Evolutionary conservation across 2,113 vertebrate genomes (phyloP).

Genomic region (Campylorhamphus procurvoides): DNA sequence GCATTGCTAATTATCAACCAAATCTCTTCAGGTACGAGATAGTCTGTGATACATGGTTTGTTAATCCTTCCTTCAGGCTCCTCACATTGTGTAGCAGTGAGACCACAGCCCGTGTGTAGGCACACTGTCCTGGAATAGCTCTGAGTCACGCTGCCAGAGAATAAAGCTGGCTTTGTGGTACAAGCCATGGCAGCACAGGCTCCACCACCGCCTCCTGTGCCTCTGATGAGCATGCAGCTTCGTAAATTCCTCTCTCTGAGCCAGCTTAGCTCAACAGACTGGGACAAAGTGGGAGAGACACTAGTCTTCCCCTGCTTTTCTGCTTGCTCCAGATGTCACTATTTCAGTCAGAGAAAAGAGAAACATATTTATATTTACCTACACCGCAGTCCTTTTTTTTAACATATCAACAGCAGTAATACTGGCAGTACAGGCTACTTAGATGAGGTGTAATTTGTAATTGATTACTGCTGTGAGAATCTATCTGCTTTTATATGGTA

Average conservation of each 20-base stretch:
- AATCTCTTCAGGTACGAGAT: not conserved
- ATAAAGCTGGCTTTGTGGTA: slow-evolving; percentile 57
- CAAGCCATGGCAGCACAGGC: not conserved
- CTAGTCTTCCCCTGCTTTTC: not conserved
- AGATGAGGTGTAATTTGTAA: not conserved
- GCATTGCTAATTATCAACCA: not conserved
- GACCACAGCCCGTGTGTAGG: slow-evolving; percentile 42
- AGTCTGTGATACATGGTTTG: not conserved
- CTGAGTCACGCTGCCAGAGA: slow-evolving; percentile 25
- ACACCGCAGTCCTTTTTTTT: not conserved
- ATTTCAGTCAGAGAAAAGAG: not conserved
- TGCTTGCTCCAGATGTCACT: not conserved
- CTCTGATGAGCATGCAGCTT: not conserved
- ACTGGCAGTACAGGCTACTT: not conserved
- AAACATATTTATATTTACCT: not conserved
- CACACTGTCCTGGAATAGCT: slow-evolving; percentile 65
- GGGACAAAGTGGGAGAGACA: not conserved
- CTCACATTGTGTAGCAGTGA: not conserved
- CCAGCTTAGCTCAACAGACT: not conserved
- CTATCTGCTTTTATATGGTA: not conserved
- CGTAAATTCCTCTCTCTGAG: not conserved
- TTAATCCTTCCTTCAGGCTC: slow-evolving; percentile 16
- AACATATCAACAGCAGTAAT: not conserved
- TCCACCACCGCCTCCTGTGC: not conserved
- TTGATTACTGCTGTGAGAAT: not conserved